A percentile compares a stretch with the other conserved stretches of the same genome.
These are phyloP conservation scores for Rattus rattus DNA, from an alignment of 2,113 vertebrate species.

Conservation along the genomic window DNA sequence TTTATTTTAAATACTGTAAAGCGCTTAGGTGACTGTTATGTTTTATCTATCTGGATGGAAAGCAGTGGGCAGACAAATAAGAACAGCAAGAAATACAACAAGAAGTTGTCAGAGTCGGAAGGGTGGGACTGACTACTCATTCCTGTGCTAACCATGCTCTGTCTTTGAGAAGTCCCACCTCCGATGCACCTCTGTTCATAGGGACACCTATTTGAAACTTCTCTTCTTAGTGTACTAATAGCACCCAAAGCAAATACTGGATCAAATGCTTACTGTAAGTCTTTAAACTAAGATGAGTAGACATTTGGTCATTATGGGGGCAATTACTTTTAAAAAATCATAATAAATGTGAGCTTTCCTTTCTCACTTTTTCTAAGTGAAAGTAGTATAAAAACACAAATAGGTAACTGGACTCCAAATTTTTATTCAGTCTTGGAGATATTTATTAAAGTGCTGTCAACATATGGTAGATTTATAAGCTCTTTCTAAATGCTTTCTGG, in stretches of 20 bases:
- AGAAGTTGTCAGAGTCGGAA: not conserved
- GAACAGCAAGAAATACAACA: not conserved
- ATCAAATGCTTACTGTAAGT: not conserved
- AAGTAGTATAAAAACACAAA: constrained; percentile 73
- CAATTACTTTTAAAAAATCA: constrained; percentile 29
- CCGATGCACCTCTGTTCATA: not conserved
- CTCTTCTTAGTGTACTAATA: constrained; percentile 28
- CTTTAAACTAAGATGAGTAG: constrained; percentile 2
- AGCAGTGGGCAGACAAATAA: not conserved
- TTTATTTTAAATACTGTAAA: constrained; percentile 1
- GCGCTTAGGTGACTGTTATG: not conserved
- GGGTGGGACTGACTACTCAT: not conserved
- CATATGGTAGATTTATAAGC: constrained; percentile 72
- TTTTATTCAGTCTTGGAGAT: constrained; percentile 71
- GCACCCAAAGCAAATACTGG: not conserved
- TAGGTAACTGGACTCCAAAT: constrained; percentile 63
- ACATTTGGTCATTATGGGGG: not conserved
- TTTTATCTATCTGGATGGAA: not conserved
- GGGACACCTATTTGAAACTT: not conserved
- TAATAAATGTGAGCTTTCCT: constrained; percentile 31
- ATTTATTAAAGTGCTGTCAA: constrained; percentile 74
- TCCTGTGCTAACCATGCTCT: not conserved
- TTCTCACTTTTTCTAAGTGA: constrained; percentile 61
- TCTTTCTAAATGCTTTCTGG: constrained; percentile 72
- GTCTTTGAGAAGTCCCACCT: not conserved